Conservation (phyloP, 2,888 invertebrate species). For the Habroteleia sp. region DNA sequence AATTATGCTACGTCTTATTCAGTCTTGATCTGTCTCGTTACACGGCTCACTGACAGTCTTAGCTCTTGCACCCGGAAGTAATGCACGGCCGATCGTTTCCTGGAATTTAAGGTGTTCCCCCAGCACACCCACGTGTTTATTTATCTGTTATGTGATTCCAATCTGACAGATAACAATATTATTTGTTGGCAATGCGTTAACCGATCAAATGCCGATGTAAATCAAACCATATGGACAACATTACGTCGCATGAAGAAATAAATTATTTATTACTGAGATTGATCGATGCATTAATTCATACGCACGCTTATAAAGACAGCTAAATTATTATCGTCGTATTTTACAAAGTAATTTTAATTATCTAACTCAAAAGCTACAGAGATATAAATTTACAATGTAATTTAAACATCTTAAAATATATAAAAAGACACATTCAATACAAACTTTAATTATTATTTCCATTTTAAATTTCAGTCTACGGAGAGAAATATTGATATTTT, state of each 20-base stretch:
- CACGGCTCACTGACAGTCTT: conserved; percentile 33
- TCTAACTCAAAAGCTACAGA: no score
- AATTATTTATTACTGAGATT: conserved; percentile 47
- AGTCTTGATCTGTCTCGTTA: conserved; percentile 38
- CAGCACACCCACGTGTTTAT: conserved; percentile 39
- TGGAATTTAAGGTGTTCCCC: conserved; percentile 56
- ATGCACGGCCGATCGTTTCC: conserved; percentile 50
- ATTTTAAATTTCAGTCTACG: no score
- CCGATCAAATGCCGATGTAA: conserved; percentile 41
- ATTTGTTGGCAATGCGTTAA: conserved; percentile 29
- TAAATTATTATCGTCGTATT: conserved; percentile 28
- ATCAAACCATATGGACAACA: conserved; percentile 30
- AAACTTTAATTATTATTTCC: no score
- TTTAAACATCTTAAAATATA: no score
- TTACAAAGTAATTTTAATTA: conserved; percentile 3
- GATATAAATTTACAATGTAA: no score
- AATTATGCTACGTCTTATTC: conserved; percentile 37
- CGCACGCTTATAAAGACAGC: conserved; percentile 12
- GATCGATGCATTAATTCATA: conserved; percentile 41
- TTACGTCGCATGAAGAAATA: conserved; percentile 21
- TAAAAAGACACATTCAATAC: no score
- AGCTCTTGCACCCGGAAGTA: conserved; percentile 55
- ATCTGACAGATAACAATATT: conserved; percentile 57
- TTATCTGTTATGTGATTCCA: conserved; percentile 29
- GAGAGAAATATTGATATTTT: no score